These are phyloP conservation scores for Thinocorus orbignyianus DNA, from an alignment of 2,113 vertebrate genomes.

Conservation along the genomic window DNA sequence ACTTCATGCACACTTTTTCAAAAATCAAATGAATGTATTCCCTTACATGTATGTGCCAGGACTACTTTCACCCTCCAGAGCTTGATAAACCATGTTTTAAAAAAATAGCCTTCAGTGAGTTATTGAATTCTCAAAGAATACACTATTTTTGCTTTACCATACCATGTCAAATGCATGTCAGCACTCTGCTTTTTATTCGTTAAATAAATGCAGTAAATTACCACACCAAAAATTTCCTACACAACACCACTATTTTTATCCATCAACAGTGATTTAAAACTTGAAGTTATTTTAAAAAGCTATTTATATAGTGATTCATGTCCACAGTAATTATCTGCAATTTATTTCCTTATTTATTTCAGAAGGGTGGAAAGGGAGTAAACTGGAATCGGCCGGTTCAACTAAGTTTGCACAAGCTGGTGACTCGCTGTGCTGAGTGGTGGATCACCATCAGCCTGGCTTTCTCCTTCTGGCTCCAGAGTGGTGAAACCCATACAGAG, in stretches of 20 bases:
- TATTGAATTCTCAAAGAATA: background rate
- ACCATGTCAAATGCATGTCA: background rate
- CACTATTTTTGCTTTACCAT: background rate
- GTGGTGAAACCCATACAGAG: accelerated
- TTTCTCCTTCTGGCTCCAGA: background rate
- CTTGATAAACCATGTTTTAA: background rate
- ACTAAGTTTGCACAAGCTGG: background rate
- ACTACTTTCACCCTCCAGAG: background rate
- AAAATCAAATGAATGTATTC: background rate
- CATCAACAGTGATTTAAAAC: background rate
- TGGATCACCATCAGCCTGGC: background rate
- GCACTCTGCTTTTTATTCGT: background rate
- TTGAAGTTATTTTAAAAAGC: background rate
- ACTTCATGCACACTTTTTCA: background rate
- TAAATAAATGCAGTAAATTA: background rate
- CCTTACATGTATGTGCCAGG: background rate
- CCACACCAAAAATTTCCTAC: background rate
- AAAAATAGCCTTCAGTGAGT: background rate
- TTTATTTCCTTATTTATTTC: constrained; percentile 17
- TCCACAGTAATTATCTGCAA: background rate
- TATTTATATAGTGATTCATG: constrained; percentile 8
- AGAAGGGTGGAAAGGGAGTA: background rate
- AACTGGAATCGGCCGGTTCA: background rate
- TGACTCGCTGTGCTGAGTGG: background rate
- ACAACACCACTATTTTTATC: background rate